phyloP scores from a whole-genome alignment of 2,888 invertebrate species.

The Cephus nigrinus region DNA sequence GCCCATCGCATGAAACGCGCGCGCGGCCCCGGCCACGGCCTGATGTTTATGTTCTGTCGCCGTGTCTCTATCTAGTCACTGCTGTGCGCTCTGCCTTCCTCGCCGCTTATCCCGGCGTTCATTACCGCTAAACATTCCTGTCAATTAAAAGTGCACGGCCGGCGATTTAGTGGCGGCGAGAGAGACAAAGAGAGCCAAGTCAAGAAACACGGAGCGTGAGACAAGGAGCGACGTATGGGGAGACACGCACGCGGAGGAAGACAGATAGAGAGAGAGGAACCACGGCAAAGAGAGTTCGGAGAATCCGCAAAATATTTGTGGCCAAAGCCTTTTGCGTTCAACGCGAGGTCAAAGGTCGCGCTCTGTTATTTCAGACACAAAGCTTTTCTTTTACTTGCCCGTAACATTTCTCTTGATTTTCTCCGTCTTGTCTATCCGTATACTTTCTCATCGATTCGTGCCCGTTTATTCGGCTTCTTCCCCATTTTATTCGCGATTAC shows the following conservation, averaged over 20 bases:
- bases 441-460: neutral
- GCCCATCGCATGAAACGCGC: conserved; percentile 59
- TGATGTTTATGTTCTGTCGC: conserved; percentile 60
- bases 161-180: conserved; percentile 53
- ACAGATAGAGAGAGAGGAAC: neutral
- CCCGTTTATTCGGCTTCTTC: neutral
- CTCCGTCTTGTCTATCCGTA: neutral
- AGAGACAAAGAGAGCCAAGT: conserved; percentile 2
- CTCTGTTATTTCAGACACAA: neutral
- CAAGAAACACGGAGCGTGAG: neutral
- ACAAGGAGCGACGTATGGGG: neutral
- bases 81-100: conserved; percentile 13
- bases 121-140: conserved; percentile 64
- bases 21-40: conserved; percentile 43
- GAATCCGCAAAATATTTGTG: neutral
- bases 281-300: neutral
- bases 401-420: neutral
- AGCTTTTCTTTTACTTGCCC: neutral
- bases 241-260: neutral
- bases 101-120: conserved; percentile 50
- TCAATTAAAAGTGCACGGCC: conserved; percentile 61
- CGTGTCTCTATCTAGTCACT: conserved; percentile 59
- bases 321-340: neutral
- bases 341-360: neutral
- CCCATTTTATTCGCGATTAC: neutral